Evolutionary conservation across 2,797 vertebrate species (phyloP).

Genomic region (Taeniopygia guttata): DNA sequence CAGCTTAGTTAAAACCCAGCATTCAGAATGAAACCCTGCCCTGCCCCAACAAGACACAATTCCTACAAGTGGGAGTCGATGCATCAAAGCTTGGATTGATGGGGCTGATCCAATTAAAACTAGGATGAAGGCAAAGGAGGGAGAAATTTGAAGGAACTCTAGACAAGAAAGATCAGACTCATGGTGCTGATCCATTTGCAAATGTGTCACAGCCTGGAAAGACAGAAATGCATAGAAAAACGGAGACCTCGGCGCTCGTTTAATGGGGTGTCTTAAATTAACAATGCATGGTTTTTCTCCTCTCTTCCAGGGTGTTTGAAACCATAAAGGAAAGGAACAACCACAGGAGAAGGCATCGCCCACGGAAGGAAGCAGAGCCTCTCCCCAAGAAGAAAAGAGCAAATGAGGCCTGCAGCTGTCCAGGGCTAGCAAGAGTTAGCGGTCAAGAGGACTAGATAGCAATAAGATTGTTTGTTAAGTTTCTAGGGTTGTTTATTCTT

Average conservation of each 20-base stretch:
- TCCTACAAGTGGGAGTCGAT: fast-evolving
- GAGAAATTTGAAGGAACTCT: neutral
- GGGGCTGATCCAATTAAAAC: neutral
- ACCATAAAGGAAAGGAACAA: neutral
- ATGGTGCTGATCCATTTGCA: neutral
- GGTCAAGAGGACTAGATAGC: neutral
- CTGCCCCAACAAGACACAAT: fast-evolving
- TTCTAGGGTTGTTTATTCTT: fast-evolving
- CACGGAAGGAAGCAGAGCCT: neutral
- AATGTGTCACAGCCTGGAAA: neutral
- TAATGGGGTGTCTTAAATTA: no score
- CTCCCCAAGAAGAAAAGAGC: neutral
- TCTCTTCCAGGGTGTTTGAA: neutral
- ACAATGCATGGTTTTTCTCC: neutral
- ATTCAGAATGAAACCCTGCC: fast-evolving
- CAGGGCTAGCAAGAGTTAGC: no score
- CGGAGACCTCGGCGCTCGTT: fast-evolving
- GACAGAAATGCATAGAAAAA: neutral
- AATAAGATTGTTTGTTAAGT: fast-evolving
- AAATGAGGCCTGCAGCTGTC: neutral
- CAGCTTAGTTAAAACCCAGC: fast-evolving
- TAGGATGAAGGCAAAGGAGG: no score
- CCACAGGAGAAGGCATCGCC: neutral
- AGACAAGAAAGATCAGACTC: no score
- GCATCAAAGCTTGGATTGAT: neutral